Evolutionary conservation across 2,113 vertebrate genomes (phyloP).

Genomic region (Zingel zingel): DNA sequence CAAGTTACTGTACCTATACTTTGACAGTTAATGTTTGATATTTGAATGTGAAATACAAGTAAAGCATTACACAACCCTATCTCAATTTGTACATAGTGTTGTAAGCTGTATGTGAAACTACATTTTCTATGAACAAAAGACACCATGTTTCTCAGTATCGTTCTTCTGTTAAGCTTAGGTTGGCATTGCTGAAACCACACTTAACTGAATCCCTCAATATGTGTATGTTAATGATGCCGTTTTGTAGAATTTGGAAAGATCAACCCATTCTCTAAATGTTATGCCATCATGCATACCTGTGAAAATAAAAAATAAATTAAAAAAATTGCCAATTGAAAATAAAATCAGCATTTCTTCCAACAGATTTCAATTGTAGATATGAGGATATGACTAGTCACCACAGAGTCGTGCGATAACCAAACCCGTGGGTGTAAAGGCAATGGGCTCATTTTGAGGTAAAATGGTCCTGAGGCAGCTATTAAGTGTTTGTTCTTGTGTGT

Average conservation of each 20-base stretch:
- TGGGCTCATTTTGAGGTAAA: constrained; percentile 37
- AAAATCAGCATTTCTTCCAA: background rate
- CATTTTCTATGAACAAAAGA: background rate
- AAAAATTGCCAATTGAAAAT: background rate
- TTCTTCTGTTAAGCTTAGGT: constrained; percentile 4
- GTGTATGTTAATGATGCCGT: background rate
- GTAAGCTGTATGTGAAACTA: background rate
- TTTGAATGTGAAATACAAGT: background rate
- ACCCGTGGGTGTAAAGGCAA: constrained; percentile 39
- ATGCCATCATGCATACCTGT: background rate
- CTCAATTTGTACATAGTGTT: background rate
- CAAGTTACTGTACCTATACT: no score
- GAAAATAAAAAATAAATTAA: no score
- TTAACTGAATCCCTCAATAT: background rate
- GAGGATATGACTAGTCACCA: constrained; percentile 37
- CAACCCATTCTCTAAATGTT: background rate
- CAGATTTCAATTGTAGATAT: constrained; percentile 18
- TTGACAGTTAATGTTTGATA: no score
- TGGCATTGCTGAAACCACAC: background rate
- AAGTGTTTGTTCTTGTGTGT: constrained; percentile 32
- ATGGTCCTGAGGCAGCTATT: constrained; percentile 35
- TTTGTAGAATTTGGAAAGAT: background rate
- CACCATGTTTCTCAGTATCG: background rate
- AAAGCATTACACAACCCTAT: background rate
- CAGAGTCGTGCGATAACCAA: constrained; percentile 30